These are phyloP conservation scores for Stomatorhinus ivindoensis DNA, from an alignment of 2,113 vertebrate species.

Conservation along the genomic window DNA sequence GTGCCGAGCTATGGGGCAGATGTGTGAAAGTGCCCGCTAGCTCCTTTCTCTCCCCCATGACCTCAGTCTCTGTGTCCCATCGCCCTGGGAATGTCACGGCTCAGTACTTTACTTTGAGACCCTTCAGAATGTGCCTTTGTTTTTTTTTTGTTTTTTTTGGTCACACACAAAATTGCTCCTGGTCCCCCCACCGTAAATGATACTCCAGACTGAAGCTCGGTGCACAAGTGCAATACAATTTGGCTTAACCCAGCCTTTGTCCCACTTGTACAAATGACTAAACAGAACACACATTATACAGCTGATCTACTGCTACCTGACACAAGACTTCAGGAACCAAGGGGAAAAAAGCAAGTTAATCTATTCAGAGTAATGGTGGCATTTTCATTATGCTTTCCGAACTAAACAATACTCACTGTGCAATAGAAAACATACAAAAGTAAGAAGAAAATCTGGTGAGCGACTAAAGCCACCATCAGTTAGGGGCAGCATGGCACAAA, in stretches of 20 bases:
- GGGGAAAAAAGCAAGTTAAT: conserved; percentile 79
- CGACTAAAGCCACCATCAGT: conserved; percentile 14
- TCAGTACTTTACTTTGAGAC: conserved; percentile 99
- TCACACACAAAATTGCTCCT: conserved; percentile 97
- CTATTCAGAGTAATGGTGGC: conserved; percentile 81
- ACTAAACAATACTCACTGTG: conserved; percentile 38
- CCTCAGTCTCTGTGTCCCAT: conserved; percentile 91
- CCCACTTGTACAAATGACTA: conserved; percentile 95
- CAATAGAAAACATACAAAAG: conserved; percentile 42
- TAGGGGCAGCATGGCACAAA: not conserved
- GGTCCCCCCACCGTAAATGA: conserved; percentile 90
- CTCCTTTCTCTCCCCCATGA: conserved; percentile 97
- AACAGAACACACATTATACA: conserved; percentile 91
- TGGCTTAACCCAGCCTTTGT: conserved; percentile 98
- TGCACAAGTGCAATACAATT: conserved; percentile 99
- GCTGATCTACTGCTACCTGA: conserved; percentile 96
- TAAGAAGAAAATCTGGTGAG: conserved; percentile 41
- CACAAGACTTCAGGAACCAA: conserved; percentile 70
- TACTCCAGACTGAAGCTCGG: conserved; percentile 93
- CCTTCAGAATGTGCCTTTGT: conserved; percentile 96
- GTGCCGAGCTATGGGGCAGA: conserved; percentile 89
- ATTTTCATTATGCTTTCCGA: conserved; percentile 69
- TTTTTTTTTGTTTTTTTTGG: conserved; percentile 91
- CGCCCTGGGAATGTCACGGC: conserved; percentile 99
- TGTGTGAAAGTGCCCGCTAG: conserved; percentile 99